Base-by-base conservation (phyloP, 2,888 invertebrate species). In the Acrocera orbiculus region DNA sequence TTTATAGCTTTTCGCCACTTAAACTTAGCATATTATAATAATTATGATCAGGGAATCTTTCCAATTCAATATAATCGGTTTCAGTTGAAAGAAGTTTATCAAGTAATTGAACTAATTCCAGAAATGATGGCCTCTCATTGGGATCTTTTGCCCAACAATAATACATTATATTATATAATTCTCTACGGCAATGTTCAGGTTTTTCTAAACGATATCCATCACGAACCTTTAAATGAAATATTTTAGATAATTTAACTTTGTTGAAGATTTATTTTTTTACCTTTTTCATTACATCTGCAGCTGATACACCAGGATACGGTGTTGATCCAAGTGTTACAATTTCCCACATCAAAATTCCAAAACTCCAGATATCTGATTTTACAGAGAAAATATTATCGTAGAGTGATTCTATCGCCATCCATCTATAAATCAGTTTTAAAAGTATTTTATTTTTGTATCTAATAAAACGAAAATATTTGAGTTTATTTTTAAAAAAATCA, bases 341-440 rank as follows among this genome's bases (percentile, higher is more conserved):
- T 62, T 93, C 93, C 93, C 93, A 95, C 49, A 92, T 73, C 8
- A 93, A 66, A 10, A 93, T 79, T 0, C 92, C 92, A 49, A 90
- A 93, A 47, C 90, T 89, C 92, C 92, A 93, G 27, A 92, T 82
- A 54, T 93, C 93, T 2, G 89, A 87, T 58, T 90, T 89, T 3
- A 82, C 76, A 9, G 89, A 86, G 61, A 89, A 93, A 51, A 90
- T 75, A 52, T 90, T 90, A 53, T 93, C 90, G 56, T 85, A 87
- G 2, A 93, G 69, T 2, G 90, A 87, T 52, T 93, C 93, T 0
- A 89, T 87, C 0, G 92, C 87, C 92, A 93, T 92, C 93, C 93
- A 93, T 55, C 90, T 72, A 54, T 2, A 56, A 32, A 7, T 9
- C 4, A 22, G 9, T n/a, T n/a, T n/a, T n/a, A n/a, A n/a, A n/a